Percentiles rank a stretch among this genome's conserved stretches.
phyloP scores from a whole-genome alignment of 2,113 vertebrate species.

The Lutjanus erythropterus region DNA sequence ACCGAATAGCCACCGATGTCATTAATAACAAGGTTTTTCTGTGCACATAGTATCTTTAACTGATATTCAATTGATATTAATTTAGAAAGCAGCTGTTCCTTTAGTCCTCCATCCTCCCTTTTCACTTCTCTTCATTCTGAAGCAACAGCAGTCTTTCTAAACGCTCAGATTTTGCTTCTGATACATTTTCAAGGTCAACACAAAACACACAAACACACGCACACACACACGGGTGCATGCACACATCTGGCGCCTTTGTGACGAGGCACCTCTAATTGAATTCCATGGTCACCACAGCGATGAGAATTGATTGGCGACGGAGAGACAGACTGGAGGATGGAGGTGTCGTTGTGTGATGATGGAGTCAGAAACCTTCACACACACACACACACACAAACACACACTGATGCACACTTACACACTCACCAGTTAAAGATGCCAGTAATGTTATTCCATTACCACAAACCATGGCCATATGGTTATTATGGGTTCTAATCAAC shows the following conservation, averaged over 20 bases:
- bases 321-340: constrained; percentile 46
- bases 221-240: not conserved
- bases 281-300: constrained; percentile 29
- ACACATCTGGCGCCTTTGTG: constrained; percentile 8
- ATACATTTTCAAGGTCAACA: constrained; percentile 56
- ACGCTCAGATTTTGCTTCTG: constrained; percentile 16
- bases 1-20: no score
- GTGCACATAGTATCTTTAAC: no score
- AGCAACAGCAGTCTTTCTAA: not conserved
- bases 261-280: constrained; percentile 59
- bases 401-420: not conserved
- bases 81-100: not conserved
- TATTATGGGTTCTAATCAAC: constrained; percentile 38
- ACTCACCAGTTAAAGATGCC: not conserved
- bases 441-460: constrained; percentile 43
- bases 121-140: not conserved
- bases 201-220: constrained; percentile 8
- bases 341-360: constrained; percentile 47
- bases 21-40: no score
- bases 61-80: not conserved
- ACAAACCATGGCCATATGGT: constrained; percentile 43
- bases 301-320: constrained; percentile 67
- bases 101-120: not conserved
- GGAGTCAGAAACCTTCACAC: constrained; percentile 37
- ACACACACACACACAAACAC: not conserved